Evolutionary conservation across 2,113 vertebrate species (phyloP).

Genomic region (Proterorhinus semilunaris): DNA sequence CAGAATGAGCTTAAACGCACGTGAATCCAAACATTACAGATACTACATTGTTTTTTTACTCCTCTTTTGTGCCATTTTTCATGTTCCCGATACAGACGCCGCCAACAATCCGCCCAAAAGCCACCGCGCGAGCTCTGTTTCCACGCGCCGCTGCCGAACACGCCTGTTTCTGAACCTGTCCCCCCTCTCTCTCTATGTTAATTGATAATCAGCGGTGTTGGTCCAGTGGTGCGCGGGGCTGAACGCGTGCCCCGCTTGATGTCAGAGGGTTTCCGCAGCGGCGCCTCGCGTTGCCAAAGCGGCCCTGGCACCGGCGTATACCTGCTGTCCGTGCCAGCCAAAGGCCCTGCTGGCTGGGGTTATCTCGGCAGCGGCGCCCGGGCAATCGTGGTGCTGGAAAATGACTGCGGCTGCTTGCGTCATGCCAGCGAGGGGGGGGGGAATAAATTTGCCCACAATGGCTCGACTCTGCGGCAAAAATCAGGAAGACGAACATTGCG

Average conservation of each 20-base stretch:
- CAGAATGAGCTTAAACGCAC: background rate
- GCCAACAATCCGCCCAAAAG: constrained; percentile 48
- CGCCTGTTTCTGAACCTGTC: constrained; percentile 45
- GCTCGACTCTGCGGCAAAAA: constrained; percentile 43
- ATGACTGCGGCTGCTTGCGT: constrained; percentile 74
- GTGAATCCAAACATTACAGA: background rate
- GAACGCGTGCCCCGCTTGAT: constrained; percentile 79
- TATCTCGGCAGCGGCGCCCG: constrained; percentile 76
- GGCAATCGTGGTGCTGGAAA: constrained; percentile 69
- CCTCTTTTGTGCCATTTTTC: constrained; percentile 34
- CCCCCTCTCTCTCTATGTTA: constrained; percentile 71
- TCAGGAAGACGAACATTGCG: too few relatives aligned
- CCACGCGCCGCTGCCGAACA: constrained; percentile 25
- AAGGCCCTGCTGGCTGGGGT: constrained; percentile 78
- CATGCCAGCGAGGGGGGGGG: constrained; percentile 48
- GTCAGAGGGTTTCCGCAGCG: constrained; percentile 74
- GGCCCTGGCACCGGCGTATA: constrained; percentile 67
- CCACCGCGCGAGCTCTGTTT: constrained; percentile 27
- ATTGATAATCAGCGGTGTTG: constrained; percentile 80
- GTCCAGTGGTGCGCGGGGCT: constrained; percentile 75
- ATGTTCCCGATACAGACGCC: constrained; percentile 44
- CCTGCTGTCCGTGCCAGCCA: constrained; percentile 65
- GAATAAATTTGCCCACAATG: constrained; percentile 50
- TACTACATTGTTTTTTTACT: constrained; percentile 10
- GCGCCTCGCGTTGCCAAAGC: constrained; percentile 60